Conservation (phyloP, 2,888 invertebrate genomes). For the Phengaris arion region DNA sequence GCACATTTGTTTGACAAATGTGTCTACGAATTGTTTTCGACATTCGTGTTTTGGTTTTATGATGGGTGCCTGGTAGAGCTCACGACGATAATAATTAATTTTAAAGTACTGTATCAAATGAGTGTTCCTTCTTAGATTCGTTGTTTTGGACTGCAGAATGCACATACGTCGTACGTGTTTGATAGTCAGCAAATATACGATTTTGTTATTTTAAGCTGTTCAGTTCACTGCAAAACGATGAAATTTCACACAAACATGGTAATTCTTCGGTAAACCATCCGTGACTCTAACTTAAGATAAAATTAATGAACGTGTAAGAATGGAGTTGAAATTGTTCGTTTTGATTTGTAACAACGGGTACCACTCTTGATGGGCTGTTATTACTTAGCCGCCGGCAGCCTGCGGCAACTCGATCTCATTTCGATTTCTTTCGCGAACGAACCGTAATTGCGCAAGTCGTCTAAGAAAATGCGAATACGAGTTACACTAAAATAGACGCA, state of each 20-base stretch:
- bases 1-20: background rate
- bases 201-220: too few species aligned
- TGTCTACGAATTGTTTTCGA: background rate
- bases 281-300: constrained; percentile 35
- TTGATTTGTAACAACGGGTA: constrained; percentile 72
- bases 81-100: too few species aligned
- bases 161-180: too few species aligned
- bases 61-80: background rate
- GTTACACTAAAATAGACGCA: constrained; percentile 57
- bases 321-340: constrained; percentile 62
- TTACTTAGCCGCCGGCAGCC: constrained; percentile 53
- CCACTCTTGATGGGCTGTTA: constrained; percentile 69
- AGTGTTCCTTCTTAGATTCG: too few species aligned
- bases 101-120: too few species aligned
- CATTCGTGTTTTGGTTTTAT: background rate
- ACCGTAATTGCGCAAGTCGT: constrained; percentile 56
- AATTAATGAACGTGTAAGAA: constrained; percentile 45
- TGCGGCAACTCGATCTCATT: constrained; percentile 69
- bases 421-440: constrained; percentile 72
- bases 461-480: constrained; percentile 48
- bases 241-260: background rate
- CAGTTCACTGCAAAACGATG: background rate
- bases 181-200: too few species aligned
- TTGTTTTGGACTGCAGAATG: too few species aligned
- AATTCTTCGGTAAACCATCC: constrained; percentile 29